Evolutionary conservation across 2,113 vertebrate genomes (phyloP).

Genomic region (Lagenorhynchus albirostris): DNA sequence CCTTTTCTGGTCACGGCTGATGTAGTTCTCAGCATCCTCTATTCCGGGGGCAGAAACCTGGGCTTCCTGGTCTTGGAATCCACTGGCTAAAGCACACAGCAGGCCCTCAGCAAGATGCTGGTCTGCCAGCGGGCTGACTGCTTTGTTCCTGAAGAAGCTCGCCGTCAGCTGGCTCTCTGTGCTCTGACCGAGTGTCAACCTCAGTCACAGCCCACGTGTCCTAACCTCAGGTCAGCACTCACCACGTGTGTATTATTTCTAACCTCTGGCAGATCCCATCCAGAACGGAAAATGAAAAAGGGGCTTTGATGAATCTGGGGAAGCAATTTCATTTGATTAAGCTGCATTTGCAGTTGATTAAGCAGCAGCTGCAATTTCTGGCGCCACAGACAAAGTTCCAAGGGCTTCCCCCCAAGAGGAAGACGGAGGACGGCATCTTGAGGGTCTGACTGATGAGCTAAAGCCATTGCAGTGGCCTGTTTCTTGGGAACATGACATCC

Average conservation of each 20-base stretch:
- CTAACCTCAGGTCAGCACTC: not conserved
- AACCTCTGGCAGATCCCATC: not conserved
- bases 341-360: not conserved
- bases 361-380: not conserved
- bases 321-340: not conserved
- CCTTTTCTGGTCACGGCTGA: not conserved
- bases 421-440: not conserved
- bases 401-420: not conserved
- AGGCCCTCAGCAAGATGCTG: not conserved
- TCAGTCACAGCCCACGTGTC: not conserved
- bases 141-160: not conserved
- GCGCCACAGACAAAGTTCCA: not conserved
- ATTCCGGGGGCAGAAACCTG: not conserved
- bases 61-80: not conserved
- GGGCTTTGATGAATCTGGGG: not conserved
- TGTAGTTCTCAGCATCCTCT: not conserved
- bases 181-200: not conserved
- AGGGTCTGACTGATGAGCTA: not conserved
- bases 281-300: not conserved
- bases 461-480: not conserved
- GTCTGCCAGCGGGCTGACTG: rapidly evolving
- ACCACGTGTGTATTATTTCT: not conserved
- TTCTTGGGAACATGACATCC: not conserved
- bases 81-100: not conserved
- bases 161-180: not conserved